Evolutionary conservation across 2,797 vertebrate species (phyloP), one percentile per base, ranked within the genome.

Genomic region (Otus scops): DNA sequence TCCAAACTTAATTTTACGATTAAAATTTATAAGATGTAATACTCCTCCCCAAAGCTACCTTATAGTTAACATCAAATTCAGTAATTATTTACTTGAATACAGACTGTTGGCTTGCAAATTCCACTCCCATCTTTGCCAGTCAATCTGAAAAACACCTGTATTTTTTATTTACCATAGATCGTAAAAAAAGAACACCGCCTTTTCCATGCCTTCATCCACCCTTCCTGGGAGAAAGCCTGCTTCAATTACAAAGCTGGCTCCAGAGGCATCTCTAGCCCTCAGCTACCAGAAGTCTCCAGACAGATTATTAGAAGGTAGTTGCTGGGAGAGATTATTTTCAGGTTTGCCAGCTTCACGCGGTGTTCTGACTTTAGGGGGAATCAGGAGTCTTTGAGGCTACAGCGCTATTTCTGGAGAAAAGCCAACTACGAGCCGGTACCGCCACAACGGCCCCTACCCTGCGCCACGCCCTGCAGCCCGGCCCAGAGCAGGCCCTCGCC

Each of bases 401-500:
- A 6, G 50, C 20, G 3, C 1, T 6, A 9, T 1, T 9, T 13
- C 7, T 43, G 13, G 3, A 57, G 22, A 36, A 39, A 7, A 36
- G 16, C 8, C 28, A 8, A 30, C 57, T 26, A 6, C 6, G 4
- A 48, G 12, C 8, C 19, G 1, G 19, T 5, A 28, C 5, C 32
- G 3, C 53, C 3, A 6, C 65, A 47, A 36, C 4, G 20, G 14
- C 17, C 48, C 4, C 36, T 41, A 1, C 19, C 6, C 24, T 2
- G 7, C 28, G 8, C 20, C 45, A 5, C 78, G 2, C 1, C 4
- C 18, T 6, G 3, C 20, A 11, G 64, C 11, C n/a, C 11, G 5
- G 26, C 16, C 54, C 41, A 22, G 6, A 18, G 54, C 14, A 9
- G 51, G 47, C 26, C 39, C 30, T 65, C 39, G 38, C n/a, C 38